Conservation (phyloP, 1,140 invertebrate species). For the Uloborus diversus region DNA sequence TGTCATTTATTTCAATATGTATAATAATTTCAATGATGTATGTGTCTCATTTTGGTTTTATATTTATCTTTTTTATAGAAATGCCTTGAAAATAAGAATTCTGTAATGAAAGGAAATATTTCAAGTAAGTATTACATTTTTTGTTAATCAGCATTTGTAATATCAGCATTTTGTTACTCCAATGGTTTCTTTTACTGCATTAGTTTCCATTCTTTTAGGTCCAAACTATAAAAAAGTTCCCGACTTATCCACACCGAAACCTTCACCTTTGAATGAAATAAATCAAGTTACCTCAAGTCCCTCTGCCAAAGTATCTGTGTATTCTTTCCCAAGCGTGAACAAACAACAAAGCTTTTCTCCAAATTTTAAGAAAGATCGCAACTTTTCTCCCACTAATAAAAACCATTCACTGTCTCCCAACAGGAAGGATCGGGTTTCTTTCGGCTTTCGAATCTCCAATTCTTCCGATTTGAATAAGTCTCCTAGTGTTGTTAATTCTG, state of each 20-base stretch:
- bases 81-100: conserved; percentile 13
- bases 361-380: too few relatives aligned
- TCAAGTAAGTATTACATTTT: conserved; percentile 9
- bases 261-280: conserved; percentile 18
- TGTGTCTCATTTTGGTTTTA: neutral
- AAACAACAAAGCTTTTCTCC: neutral
- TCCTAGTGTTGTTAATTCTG: neutral
- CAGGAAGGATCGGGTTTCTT: conserved; percentile 9
- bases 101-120: neutral
- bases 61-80: conserved; percentile 16
- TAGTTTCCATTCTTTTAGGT: conserved; percentile 1
- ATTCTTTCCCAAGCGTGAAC: conserved; percentile 9
- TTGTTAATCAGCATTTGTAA: neutral
- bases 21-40: too few relatives aligned
- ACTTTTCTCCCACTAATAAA: too few relatives aligned
- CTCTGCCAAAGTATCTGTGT: neutral
- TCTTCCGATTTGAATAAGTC: conserved; percentile 1
- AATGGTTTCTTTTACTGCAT: neutral
- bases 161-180: neutral
- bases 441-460: neutral
- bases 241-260: conserved; percentile 8
- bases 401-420: conserved; percentile 11
- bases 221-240: conserved; percentile 1
- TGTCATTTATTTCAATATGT: too few relatives aligned
- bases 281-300: neutral